Evolutionary conservation across 2,888 invertebrate genomes (phyloP).

Genomic region (Lithophane leautieri): DNA sequence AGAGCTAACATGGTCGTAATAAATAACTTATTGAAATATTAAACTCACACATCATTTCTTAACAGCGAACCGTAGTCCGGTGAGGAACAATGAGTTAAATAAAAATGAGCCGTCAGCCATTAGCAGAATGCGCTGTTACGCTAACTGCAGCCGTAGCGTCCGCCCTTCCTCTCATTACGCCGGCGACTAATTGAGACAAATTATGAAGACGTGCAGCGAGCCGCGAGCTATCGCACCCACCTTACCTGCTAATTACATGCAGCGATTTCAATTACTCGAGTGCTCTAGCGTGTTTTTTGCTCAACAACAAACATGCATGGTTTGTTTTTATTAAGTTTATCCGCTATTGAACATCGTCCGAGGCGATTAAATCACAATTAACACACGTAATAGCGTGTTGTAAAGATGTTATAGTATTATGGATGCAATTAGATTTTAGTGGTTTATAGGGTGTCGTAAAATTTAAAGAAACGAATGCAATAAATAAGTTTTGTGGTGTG

Average conservation of each 20-base stretch:
- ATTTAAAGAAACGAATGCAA: slow-evolving; percentile 72
- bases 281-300: slow-evolving; percentile 73
- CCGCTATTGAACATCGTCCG: slow-evolving; percentile 71
- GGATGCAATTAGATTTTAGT: slow-evolving; percentile 78
- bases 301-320: slow-evolving; percentile 66
- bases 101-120: slow-evolving; percentile 68
- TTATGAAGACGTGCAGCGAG: slow-evolving; percentile 87
- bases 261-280: slow-evolving; percentile 85
- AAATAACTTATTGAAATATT: slow-evolving; percentile 12
- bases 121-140: slow-evolving; percentile 67
- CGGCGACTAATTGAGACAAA: slow-evolving; percentile 89
- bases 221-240: slow-evolving; percentile 83
- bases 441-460: slow-evolving; percentile 77
- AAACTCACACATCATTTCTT: slow-evolving; percentile 9
- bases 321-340: slow-evolving; percentile 75
- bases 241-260: slow-evolving; percentile 87
- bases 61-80: slow-evolving; percentile 24
- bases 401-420: slow-evolving; percentile 72
- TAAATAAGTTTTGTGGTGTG: slow-evolving; percentile 70
- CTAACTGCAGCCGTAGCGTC: slow-evolving; percentile 69
- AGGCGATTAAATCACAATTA: slow-evolving; percentile 77
- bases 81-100: slow-evolving; percentile 62
- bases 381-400: slow-evolving; percentile 72
- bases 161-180: slow-evolving; percentile 87
- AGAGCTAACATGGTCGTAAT: not conserved